Base-by-base conservation (phyloP, 2,113 vertebrate genomes). In the Pontoporia blainvillei region DNA sequence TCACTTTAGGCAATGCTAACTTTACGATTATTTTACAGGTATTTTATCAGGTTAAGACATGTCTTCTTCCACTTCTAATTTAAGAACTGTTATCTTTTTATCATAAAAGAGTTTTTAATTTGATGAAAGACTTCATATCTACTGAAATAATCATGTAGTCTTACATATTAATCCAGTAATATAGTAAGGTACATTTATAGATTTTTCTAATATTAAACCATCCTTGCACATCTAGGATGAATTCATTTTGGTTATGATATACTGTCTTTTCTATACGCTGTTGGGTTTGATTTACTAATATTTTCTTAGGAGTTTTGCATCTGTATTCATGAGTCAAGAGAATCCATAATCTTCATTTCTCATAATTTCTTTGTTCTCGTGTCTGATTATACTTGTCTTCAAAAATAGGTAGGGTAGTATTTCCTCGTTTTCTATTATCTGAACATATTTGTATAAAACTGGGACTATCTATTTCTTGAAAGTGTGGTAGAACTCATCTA, bases 21-120 rank as follows among this genome's bases (percentile, higher is more conserved):
- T 87, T 96, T 76, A 75, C 9, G 66, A 72, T 91, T 88, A 59
- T 49, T 95, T 96, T 91, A 88, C 18, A 81, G 23, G 23, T 67
- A 12, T 8, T 49, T 87, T 66, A 76, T 76, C 34, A 44, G 29
- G 18, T 61, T 72, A 88, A 41, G 41, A 97, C 71, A 39, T 59
- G 36, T 62, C 12, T 21, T 34, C 18, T 67, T 83, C 27, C 27
- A 86, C 71, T 91, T 78, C 4, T 84, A 83, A 71, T 71, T 73
- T 57, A 64, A 87, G 5, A 83, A 49, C 12, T 73, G 14, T 36
- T 44, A 34, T 41, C 0, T 20, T 86, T 88, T 69, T 59, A 39
- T 91, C 14, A 66, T 61, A 92, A 84, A 36, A 67, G 12, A 1
- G 3, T 61, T 94, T 94, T 75, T 72, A 72, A 52, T 88, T 66